These are phyloP conservation scores for Arctia plantaginis DNA, from an alignment of 2,888 invertebrate species.

Conservation along the genomic window DNA sequence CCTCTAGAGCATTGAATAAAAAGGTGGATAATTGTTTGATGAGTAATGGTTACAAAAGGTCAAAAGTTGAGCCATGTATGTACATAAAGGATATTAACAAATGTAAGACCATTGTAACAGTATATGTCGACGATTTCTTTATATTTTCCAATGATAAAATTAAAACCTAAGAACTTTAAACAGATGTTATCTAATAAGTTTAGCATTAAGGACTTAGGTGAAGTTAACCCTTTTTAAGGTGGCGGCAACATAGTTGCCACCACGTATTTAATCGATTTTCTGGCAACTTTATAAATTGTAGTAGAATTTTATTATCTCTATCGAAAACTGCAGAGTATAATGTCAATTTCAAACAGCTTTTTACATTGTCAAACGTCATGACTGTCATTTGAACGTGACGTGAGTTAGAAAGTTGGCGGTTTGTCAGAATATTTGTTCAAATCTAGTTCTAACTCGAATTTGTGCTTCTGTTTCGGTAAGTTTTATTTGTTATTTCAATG, in stretches of 20 bases:
- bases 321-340: slow-evolving; percentile 10
- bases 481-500: slow-evolving; percentile 15
- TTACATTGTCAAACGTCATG: slow-evolving; percentile 19
- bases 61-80: too few species aligned
- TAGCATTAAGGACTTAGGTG: not conserved
- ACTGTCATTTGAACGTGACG: slow-evolving; percentile 18
- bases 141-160: slow-evolving; percentile 1
- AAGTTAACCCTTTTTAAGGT: not conserved
- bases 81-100: not conserved
- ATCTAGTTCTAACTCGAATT: slow-evolving; percentile 16
- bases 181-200: too few species aligned
- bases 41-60: too few species aligned
- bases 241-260: too few species aligned
- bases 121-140: slow-evolving; percentile 9
- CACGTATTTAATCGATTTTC: not conserved
- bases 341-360: slow-evolving; percentile 11
- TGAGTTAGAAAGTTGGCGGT: slow-evolving; percentile 9
- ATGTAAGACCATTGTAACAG: not conserved
- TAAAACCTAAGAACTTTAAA: not conserved
- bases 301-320: slow-evolving; percentile 11
- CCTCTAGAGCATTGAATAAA: not conserved
- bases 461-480: slow-evolving; percentile 15
- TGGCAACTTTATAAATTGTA: not conserved
- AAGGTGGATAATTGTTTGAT: too few species aligned
- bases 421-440: not conserved